These are phyloP conservation scores for Orestias chungarensis DNA, from an alignment of 2,797 vertebrate species.

Conservation along the genomic window DNA sequence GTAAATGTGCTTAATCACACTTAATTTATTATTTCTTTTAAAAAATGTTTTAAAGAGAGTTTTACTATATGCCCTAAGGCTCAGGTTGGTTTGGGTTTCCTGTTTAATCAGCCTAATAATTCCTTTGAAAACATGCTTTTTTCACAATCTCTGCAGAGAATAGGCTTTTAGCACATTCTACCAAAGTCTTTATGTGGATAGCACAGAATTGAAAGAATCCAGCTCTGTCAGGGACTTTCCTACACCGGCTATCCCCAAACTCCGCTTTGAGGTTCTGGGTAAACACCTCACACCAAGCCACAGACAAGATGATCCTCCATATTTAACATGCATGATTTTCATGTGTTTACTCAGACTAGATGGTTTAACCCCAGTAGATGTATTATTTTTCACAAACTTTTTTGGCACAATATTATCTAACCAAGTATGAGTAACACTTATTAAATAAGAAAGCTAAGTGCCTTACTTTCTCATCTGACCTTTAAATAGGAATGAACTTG, in stretches of 20 bases:
- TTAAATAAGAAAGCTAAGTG: not conserved
- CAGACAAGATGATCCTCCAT: slow-evolving; percentile 7
- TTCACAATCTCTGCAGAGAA: not conserved
- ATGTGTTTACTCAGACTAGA: not conserved
- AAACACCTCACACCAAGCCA: not conserved
- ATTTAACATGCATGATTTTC: not conserved
- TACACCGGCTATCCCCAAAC: not conserved
- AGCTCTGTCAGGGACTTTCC: slow-evolving; percentile 13
- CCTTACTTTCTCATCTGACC: not conserved
- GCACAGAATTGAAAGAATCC: not conserved
- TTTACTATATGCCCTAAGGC: not conserved
- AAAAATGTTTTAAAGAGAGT: no score
- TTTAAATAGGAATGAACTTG: not conserved
- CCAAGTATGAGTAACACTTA: not conserved
- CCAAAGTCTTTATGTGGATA: not conserved
- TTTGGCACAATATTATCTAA: not conserved
- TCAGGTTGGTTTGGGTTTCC: not conserved
- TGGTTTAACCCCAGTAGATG: not conserved
- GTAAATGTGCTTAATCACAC: no score
- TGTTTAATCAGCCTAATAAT: not conserved
- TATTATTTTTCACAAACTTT: no score
- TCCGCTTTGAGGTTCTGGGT: slow-evolving; percentile 2
- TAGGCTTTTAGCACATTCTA: not conserved
- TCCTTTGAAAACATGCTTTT: not conserved
- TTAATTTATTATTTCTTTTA: no score